phyloP scores from a whole-genome alignment of 2,888 invertebrate species.

The Hyposoter didymator region DNA sequence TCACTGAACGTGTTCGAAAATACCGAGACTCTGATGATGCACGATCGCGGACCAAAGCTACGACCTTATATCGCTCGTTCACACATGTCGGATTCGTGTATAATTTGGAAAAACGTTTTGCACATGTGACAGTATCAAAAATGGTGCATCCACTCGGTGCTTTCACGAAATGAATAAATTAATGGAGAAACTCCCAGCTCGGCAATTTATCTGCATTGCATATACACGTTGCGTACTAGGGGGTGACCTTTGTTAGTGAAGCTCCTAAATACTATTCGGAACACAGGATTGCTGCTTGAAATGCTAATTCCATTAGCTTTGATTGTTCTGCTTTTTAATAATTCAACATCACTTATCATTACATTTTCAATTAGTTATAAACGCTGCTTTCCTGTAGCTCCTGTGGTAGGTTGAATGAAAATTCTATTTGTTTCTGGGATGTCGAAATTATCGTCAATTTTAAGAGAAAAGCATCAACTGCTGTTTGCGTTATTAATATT shows the following conservation, averaged over 20 bases:
- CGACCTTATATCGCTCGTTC: background rate
- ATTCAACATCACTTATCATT: background rate
- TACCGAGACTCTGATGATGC: background rate
- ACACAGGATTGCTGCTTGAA: background rate
- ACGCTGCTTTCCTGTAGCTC: background rate
- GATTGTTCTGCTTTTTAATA: background rate
- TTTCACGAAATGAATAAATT: slow-evolving; percentile 22
- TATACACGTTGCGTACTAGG: background rate
- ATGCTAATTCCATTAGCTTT: background rate
- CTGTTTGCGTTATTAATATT: background rate
- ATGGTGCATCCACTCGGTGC: background rate
- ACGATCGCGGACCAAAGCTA: background rate
- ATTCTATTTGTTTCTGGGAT: background rate
- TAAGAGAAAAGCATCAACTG: background rate
- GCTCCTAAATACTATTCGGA: background rate
- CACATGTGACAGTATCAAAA: background rate
- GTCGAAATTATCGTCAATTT: background rate
- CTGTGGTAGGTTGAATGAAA: background rate
- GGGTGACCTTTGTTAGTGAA: background rate
- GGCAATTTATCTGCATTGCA: background rate
- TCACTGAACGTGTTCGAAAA: background rate
- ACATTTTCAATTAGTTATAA: background rate
- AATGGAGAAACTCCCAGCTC: background rate
- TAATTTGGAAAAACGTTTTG: background rate
- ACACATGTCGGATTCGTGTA: background rate